Evolutionary conservation across 2,888 invertebrate species (phyloP).

Genomic region (Nomada lathburiana): DNA sequence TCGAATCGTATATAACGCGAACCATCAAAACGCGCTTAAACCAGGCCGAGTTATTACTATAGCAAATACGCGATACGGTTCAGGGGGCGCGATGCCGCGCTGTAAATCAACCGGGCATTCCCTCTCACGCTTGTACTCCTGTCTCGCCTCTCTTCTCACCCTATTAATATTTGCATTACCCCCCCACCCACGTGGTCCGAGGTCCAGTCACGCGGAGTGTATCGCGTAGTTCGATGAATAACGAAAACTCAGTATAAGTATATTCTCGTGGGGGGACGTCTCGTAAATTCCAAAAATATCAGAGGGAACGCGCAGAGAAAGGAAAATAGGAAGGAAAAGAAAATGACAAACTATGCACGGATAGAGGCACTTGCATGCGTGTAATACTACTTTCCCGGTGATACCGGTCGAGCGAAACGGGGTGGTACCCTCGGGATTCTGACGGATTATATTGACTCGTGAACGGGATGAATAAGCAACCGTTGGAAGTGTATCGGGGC

Average conservation of each 20-base stretch:
- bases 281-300: not conserved
- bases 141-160: constrained; percentile 23
- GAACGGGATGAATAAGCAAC: constrained; percentile 69
- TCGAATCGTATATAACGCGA: constrained; percentile 52
- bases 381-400: not conserved
- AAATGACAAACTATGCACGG: no score
- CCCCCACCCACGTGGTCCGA: not conserved
- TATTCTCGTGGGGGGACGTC: not conserved
- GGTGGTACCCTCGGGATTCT: constrained; percentile 39
- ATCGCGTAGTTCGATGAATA: constrained; percentile 3
- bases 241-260: not conserved
- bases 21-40: constrained; percentile 51
- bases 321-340: no score
- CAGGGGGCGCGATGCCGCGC: constrained; percentile 45
- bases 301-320: no score
- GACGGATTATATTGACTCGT: constrained; percentile 66
- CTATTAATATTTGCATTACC: constrained; percentile 56
- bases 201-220: constrained; percentile 2
- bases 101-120: constrained; percentile 45
- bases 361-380: no score
- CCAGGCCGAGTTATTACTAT: constrained; percentile 52
- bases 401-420: not conserved
- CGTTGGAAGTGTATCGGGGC: constrained; percentile 65
- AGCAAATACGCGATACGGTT: constrained; percentile 55
- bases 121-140: not conserved